Percentiles rank a stretch among this genome's conserved stretches.
These are phyloP conservation scores for Ephestia elutella DNA, from an alignment of 1,140 invertebrate genomes.

Conservation along the genomic window DNA sequence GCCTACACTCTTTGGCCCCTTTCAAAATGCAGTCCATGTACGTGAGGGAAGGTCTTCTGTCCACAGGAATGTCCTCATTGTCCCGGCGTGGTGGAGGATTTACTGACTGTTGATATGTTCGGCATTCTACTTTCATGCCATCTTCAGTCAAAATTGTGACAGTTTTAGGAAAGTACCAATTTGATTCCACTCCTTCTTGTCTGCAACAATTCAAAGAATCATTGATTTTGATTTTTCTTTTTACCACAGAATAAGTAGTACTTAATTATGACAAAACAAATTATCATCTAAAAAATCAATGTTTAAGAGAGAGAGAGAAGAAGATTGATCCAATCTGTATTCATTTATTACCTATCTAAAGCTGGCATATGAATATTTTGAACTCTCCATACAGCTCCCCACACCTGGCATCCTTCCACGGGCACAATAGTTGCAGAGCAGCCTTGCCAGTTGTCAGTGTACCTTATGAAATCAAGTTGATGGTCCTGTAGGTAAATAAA, in stretches of 20 bases:
- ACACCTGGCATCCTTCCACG: slow-evolving; percentile 75
- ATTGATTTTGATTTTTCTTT: no score
- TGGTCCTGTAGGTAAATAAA: slow-evolving; percentile 77
- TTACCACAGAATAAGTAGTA: no score
- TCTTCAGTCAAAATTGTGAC: slow-evolving; percentile 75
- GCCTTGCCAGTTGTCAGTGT: slow-evolving; percentile 83
- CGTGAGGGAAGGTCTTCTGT: slow-evolving; percentile 80
- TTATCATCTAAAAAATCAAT: no score
- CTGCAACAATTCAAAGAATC: no score
- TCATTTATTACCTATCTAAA: slow-evolving; percentile 78
- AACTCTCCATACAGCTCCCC: slow-evolving; percentile 88
- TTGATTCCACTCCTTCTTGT: slow-evolving; percentile 83
- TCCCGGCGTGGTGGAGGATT: slow-evolving; percentile 59
- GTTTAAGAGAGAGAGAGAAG: no score
- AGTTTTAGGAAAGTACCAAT: slow-evolving; percentile 79
- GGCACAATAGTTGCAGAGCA: slow-evolving; percentile 84
- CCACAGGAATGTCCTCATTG: slow-evolving; percentile 65
- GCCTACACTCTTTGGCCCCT: slow-evolving; percentile 81
- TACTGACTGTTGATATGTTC: slow-evolving; percentile 79
- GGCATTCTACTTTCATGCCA: slow-evolving; percentile 75
- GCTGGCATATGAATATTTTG: slow-evolving; percentile 76
- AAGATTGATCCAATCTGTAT: neutral
- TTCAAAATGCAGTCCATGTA: slow-evolving; percentile 79
- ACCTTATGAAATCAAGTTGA: slow-evolving; percentile 81
- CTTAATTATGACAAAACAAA: no score